These are phyloP conservation scores for Sminthopsis crassicaudata DNA, from an alignment of 2,113 vertebrate genomes.

Conservation along the genomic window DNA sequence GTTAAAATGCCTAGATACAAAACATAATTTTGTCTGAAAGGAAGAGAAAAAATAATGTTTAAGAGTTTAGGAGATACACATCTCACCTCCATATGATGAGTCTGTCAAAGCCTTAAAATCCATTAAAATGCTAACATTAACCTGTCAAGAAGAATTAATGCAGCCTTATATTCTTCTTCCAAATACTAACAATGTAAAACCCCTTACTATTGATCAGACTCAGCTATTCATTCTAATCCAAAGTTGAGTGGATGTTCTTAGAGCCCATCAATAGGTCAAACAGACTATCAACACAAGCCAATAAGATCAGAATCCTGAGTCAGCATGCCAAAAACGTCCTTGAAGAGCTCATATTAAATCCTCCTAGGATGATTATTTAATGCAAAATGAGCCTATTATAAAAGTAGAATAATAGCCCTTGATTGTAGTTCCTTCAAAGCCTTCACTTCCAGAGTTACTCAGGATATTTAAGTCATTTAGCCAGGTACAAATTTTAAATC, in stretches of 20 bases:
- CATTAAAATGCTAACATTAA: conserved; percentile 71
- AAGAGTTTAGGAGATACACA: conserved; percentile 57
- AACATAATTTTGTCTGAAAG: background rate
- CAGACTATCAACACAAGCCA: conserved; percentile 32
- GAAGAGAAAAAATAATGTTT: conserved; percentile 60
- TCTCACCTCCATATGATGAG: conserved; percentile 66
- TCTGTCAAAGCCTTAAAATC: conserved; percentile 76
- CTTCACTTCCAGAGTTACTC: background rate
- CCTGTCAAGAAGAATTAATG: conserved; percentile 73
- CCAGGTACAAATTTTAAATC: conserved; percentile 8
- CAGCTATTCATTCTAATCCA: conserved; percentile 65
- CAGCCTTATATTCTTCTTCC: conserved; percentile 39
- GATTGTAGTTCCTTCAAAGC: background rate
- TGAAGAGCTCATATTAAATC: conserved; percentile 35
- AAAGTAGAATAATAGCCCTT: background rate
- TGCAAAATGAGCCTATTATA: conserved; percentile 34
- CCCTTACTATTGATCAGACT: conserved; percentile 70
- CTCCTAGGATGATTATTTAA: conserved; percentile 14
- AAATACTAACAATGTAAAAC: conserved; percentile 77
- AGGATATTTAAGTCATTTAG: background rate
- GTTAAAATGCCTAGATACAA: background rate
- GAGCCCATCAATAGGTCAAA: conserved; percentile 66
- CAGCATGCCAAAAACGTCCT: conserved; percentile 43
- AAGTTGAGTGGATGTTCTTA: conserved; percentile 26
- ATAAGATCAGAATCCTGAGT: conserved; percentile 44